Conservation (phyloP, 2,797 vertebrate species). For the Chelon auratus region DNA sequence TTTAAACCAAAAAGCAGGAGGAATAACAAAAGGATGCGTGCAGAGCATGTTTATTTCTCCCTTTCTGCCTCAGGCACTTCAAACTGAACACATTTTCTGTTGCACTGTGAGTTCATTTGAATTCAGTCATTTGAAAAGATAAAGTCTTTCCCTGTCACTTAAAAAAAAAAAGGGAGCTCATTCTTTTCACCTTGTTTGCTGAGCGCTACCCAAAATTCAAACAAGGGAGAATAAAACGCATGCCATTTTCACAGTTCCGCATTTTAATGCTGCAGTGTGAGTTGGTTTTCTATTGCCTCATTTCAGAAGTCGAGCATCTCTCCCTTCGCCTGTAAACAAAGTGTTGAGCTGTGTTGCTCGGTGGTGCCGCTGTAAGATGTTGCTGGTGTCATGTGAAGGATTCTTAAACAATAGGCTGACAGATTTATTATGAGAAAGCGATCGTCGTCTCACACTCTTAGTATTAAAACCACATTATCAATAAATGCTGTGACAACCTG, state of each 20-base stretch:
- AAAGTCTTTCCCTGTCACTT: slow-evolving; percentile 66
- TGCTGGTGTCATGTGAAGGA: slow-evolving; percentile 19
- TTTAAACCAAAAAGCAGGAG: slow-evolving; percentile 53
- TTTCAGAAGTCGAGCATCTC: slow-evolving; percentile 49
- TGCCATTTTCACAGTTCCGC: slow-evolving; percentile 52
- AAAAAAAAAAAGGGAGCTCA: slow-evolving; percentile 46
- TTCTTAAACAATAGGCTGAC: neutral
- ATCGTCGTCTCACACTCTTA: too few relatives aligned
- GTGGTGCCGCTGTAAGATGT: slow-evolving; percentile 30
- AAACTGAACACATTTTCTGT: slow-evolving; percentile 73
- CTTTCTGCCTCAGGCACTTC: slow-evolving; percentile 62
- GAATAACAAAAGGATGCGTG: slow-evolving; percentile 66
- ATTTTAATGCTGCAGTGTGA: slow-evolving; percentile 66
- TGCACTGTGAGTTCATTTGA: slow-evolving; percentile 72
- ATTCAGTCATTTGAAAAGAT: slow-evolving; percentile 79
- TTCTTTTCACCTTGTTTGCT: slow-evolving; percentile 73
- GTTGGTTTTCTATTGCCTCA: slow-evolving; percentile 66
- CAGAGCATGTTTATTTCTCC: slow-evolving; percentile 71
- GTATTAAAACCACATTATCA: too few relatives aligned
- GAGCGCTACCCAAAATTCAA: slow-evolving; percentile 63
- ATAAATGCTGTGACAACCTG: too few relatives aligned
- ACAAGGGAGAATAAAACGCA: slow-evolving; percentile 53
- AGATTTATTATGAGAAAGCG: too few relatives aligned
- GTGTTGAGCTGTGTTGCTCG: slow-evolving; percentile 27
- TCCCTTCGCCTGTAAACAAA: slow-evolving; percentile 62